Evolutionary conservation across 2,797 vertebrate species (phyloP), one percentile per base, ranked within the genome.

Genomic region (Sciurus carolinensis): DNA sequence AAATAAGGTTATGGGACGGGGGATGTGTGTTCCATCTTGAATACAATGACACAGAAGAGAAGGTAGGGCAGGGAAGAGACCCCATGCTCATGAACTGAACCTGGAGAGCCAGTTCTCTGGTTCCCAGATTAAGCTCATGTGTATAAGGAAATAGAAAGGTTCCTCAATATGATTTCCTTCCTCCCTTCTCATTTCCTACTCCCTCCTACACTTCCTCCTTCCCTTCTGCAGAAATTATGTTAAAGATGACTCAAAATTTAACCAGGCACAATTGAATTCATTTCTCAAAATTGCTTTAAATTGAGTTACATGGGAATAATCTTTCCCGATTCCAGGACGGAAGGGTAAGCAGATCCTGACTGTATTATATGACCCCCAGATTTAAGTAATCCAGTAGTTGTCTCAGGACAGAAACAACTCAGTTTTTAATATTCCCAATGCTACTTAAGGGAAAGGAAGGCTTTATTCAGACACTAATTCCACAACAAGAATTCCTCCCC

Each of bases 91-190:
- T 1, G 71, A 47, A 50, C 12, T 30, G 47, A 80, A 66, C 36
- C 0, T 7, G n/a, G 11, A 6, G 39, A n/a, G 15, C 67, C 7
- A 26, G 0, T 22, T 14, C 3, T 57, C 0, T 67, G n/a, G 13
- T 24, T 2, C n/a, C 94, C 42, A 36, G 11, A 33, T 54, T 72
- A 50, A 69, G 54, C 72, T 1, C 50, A 52, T 24, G 3, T 18
- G 11, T 24, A 54, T 11, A 42, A 50, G 11, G 12, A 64, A 73
- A 69, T 33, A n/a, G 10, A 15, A 72, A 64, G 50, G 66, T 39
- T 10, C 14, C 3, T 30, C 7, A 18, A 0, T 26, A 30, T 52
- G n/a, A 22, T 42, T 83, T 72, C 17, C 33, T 86, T 72, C 30
- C 42, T 24, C 64, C n/a, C 14, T 20, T 44, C 5, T 42, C 20